Percentiles rank a stretch among this genome's conserved stretches.
phyloP scores from a whole-genome alignment of 92 coral and sea anemone genomes.

The Heliopora coerulea region DNA sequence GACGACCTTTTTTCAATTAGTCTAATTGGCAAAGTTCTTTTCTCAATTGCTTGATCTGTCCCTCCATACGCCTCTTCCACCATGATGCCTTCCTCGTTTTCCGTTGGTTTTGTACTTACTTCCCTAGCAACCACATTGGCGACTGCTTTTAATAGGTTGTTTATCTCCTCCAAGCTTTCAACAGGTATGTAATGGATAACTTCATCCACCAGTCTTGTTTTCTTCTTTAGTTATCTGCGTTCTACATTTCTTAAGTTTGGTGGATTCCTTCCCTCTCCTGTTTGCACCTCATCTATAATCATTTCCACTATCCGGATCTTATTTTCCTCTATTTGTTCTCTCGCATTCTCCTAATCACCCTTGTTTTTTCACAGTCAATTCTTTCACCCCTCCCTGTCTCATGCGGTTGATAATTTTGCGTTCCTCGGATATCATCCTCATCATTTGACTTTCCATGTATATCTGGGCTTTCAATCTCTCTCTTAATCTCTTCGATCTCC shows the following conservation, averaged over 20 bases:
- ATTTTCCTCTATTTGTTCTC: not conserved
- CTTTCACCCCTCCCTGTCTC: no score
- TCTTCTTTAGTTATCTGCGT: not conserved
- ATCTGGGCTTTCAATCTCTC: conserved; percentile 2
- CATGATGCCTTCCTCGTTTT: conserved; percentile 20
- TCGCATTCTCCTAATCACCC: not conserved
- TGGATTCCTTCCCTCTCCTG: not conserved
- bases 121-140: conserved; percentile 21
- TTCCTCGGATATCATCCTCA: no score
- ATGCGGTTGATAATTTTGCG: no score
- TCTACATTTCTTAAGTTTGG: conserved; percentile 24
- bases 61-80: conserved; percentile 22
- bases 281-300: not conserved
- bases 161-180: not conserved
- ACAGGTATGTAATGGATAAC: not conserved
- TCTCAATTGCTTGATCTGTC: conserved; percentile 27
- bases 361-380: no score
- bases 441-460: no score
- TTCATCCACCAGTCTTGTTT: not conserved
- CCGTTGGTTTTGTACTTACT: not conserved
- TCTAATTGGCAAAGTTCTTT: conserved; percentile 7
- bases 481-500: conserved; percentile 20
- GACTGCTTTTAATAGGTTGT: conserved; percentile 11
- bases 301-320: not conserved
- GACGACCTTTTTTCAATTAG: not conserved